Percentiles rank a stretch among this genome's conserved stretches.
phyloP scores from a whole-genome alignment of 2,888 invertebrate genomes.

The Rhyacophila evoluta region DNA sequence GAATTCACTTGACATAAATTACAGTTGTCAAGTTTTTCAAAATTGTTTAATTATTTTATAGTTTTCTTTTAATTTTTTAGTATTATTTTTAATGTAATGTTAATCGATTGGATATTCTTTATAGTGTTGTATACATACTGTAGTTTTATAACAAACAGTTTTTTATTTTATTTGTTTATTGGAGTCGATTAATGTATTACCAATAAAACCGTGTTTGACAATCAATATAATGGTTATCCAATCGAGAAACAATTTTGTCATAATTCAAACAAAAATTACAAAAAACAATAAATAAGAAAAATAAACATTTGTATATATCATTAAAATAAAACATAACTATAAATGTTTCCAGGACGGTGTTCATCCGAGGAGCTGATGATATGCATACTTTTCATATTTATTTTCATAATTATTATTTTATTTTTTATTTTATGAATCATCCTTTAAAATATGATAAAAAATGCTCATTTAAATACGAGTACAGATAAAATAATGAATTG shows the following conservation, averaged over 20 bases:
- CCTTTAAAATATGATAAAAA: slow-evolving; percentile 44
- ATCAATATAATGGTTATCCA: slow-evolving; percentile 37
- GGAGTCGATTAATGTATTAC: too few relatives aligned
- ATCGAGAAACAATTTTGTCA: slow-evolving; percentile 40
- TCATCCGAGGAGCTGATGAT: slow-evolving; percentile 52
- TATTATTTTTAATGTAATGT: neutral
- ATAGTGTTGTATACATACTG: neutral
- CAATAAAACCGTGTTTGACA: too few relatives aligned
- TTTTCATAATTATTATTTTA: slow-evolving; percentile 31
- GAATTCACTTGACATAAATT: neutral
- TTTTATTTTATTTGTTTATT: too few relatives aligned
- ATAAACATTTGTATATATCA: slow-evolving; percentile 51
- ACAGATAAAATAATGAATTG: slow-evolving; percentile 52
- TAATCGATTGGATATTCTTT: slow-evolving; percentile 1
- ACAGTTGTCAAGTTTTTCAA: neutral
- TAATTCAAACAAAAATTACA: slow-evolving; percentile 33
- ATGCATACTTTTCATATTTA: slow-evolving; percentile 39
- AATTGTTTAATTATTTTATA: neutral
- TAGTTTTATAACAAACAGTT: too few relatives aligned
- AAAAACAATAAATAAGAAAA: slow-evolving; percentile 43
- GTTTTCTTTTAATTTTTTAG: neutral
- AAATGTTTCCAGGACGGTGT: slow-evolving; percentile 55
- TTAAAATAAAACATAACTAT: slow-evolving; percentile 51
- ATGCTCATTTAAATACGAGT: slow-evolving; percentile 50
- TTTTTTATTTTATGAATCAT: slow-evolving; percentile 42